phyloP scores from a whole-genome alignment of 2,113 vertebrate species.

The Embiotoca jacksoni region DNA sequence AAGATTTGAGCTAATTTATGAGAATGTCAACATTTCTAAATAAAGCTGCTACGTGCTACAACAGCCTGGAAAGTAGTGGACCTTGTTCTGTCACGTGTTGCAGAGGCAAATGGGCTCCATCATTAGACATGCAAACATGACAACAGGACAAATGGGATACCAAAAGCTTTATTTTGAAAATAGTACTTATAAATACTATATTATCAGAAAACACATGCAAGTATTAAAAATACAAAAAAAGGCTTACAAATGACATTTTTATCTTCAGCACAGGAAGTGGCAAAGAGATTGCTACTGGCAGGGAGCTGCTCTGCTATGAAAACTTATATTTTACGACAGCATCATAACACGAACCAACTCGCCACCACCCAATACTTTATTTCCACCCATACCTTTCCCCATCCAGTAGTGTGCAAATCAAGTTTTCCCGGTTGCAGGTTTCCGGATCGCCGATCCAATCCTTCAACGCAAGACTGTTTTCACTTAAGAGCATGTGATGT shows the following conservation, averaged over 20 bases:
- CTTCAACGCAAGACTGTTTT: slow-evolving; percentile 5
- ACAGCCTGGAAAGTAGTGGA: slow-evolving; percentile 42
- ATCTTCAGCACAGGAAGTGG: slow-evolving; percentile 59
- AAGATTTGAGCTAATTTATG: slow-evolving; percentile 78
- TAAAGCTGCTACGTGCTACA: slow-evolving; percentile 83
- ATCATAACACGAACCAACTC: not conserved
- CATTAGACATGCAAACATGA: not conserved
- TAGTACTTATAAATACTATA: slow-evolving; percentile 78
- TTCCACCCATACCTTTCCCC: not conserved
- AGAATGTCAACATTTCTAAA: slow-evolving; percentile 87
- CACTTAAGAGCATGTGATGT: slow-evolving; percentile 21
- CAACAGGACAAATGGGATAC: slow-evolving; percentile 52
- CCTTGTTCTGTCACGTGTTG: slow-evolving; percentile 36
- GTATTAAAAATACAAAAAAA: slow-evolving; percentile 80
- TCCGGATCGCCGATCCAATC: slow-evolving; percentile 11
- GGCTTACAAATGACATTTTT: slow-evolving; percentile 57
- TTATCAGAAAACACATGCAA: slow-evolving; percentile 68
- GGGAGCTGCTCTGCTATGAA: slow-evolving; percentile 23
- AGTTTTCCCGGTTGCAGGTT: slow-evolving; percentile 45
- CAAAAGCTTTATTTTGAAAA: slow-evolving; percentile 83
- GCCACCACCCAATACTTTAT: slow-evolving; percentile 9
- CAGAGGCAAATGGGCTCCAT: not conserved
- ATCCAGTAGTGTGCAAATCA: slow-evolving; percentile 45
- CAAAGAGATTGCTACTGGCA: slow-evolving; percentile 46
- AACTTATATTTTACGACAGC: slow-evolving; percentile 14